Evolutionary conservation across 1,140 invertebrate genomes (phyloP), one percentile per base, ranked within the genome.

Genomic region (Camponotus pennsylvanicus): DNA sequence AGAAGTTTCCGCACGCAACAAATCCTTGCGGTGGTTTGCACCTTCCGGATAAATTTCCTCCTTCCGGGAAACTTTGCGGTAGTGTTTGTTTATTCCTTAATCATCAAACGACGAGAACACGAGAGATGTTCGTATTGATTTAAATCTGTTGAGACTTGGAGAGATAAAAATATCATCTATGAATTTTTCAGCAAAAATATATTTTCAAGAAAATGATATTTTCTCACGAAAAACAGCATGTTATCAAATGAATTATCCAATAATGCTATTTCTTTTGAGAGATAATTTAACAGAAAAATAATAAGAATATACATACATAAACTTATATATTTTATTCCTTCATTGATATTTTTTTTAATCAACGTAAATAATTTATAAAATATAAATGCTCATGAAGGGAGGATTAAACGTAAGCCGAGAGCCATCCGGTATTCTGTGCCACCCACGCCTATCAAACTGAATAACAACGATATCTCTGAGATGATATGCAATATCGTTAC

Each of bases 401-500:
- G 1, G 27, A 66, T 45, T 78, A 32, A 78, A 45, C 15, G 37
- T 77, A n/a, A 42, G n/a, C 49, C 59, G 61, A 78, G 40, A 21
- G 52, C 21, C 18, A 66, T 78, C 11, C 27, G 15, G 18, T 45
- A 8, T 42, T 18, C 21, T 18, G 34, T 45, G 45, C 63, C 63
- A 69, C 66, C 64, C 64, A 80, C 34, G 45, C 63, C 34, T 80
- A 80, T 80, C 49, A 69, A 66, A 85, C 70, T 42, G 32, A 78
- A 63, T 67, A 73, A 86, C 86, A 69, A 18, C 79, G 79, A 70
- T 82, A 71, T 85, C 77, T 80, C 64, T 55, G 37, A 69, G 61
- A 59, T 42, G 69, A 37, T 64, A 42, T 57, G 75, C 75, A 82
- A 86, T 88, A 85, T 82, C 76, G 80, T 85, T 88, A 89, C 86